Evolutionary conservation across 2,888 invertebrate genomes (phyloP).

Genomic region (Panzeria rudis): DNA sequence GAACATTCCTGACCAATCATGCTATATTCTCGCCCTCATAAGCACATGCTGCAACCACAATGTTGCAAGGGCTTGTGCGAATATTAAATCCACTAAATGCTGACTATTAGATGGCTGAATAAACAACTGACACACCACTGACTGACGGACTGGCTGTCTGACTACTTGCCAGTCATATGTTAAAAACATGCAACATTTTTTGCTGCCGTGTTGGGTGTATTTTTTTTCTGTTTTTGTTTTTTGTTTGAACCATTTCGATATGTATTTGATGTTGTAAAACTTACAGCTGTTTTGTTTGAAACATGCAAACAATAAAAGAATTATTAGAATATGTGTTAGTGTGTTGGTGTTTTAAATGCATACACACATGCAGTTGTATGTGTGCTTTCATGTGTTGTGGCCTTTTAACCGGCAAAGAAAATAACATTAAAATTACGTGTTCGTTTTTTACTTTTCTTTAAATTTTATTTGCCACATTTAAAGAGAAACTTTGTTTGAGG

Average conservation of each 20-base stretch:
- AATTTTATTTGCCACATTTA: constrained; percentile 25
- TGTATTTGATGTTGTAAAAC: constrained; percentile 51
- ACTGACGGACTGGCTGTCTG: constrained; percentile 34
- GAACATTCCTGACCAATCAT: background rate
- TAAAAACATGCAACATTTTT: constrained; percentile 64
- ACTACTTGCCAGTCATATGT: constrained; percentile 65
- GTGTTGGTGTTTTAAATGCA: background rate
- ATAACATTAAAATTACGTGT: constrained; percentile 20
- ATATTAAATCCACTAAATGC: constrained; percentile 42
- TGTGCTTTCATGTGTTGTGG: constrained; percentile 37
- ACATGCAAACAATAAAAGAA: constrained; percentile 60
- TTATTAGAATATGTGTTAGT: constrained; percentile 42
- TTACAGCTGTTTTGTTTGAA: constrained; percentile 62
- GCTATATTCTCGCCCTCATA: background rate
- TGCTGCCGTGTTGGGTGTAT: constrained; percentile 9
- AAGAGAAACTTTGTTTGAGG: constrained; percentile 44
- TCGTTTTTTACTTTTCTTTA: constrained; percentile 2
- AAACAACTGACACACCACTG: constrained; percentile 18
- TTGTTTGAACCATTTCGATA: constrained; percentile 43
- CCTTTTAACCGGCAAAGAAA: constrained; percentile 58
- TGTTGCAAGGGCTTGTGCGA: constrained; percentile 19
- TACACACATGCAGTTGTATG: background rate
- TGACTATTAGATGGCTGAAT: constrained; percentile 21
- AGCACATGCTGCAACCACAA: constrained; percentile 47
- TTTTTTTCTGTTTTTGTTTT: background rate